These are phyloP conservation scores for Pelusios castaneus DNA, from an alignment of 2,113 vertebrate species.

Conservation along the genomic window DNA sequence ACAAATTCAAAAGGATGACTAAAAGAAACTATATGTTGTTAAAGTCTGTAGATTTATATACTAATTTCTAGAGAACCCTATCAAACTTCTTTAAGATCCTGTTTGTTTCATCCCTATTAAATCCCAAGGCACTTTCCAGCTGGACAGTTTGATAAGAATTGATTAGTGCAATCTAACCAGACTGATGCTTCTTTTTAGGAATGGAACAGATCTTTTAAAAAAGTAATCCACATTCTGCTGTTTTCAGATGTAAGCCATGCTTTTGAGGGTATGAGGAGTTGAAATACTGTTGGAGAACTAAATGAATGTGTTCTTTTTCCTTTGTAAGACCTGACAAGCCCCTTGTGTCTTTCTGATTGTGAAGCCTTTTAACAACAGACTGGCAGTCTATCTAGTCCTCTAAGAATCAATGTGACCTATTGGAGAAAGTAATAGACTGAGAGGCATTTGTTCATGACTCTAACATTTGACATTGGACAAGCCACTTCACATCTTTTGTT, in stretches of 20 bases:
- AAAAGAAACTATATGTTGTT: background rate
- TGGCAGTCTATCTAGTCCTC: background rate
- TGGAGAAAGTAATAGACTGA: background rate
- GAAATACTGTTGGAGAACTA: background rate
- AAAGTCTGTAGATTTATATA: background rate
- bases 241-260: background rate
- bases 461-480: background rate
- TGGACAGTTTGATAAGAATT: background rate
- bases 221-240: background rate
- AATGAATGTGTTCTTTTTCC: background rate
- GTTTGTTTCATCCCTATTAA: background rate
- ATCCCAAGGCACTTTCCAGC: background rate
- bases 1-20: background rate
- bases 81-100: background rate
- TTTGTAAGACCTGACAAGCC: background rate
- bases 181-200: background rate
- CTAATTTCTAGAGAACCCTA: background rate
- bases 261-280: background rate
- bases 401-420: background rate
- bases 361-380: background rate
- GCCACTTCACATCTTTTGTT: background rate
- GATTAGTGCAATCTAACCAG: background rate
- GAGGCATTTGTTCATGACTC: background rate
- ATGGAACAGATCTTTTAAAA: background rate
- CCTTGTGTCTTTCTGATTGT: background rate